These are phyloP conservation scores for Megastigmus dorsalis DNA, from an alignment of 2,888 invertebrate species.

Conservation along the genomic window DNA sequence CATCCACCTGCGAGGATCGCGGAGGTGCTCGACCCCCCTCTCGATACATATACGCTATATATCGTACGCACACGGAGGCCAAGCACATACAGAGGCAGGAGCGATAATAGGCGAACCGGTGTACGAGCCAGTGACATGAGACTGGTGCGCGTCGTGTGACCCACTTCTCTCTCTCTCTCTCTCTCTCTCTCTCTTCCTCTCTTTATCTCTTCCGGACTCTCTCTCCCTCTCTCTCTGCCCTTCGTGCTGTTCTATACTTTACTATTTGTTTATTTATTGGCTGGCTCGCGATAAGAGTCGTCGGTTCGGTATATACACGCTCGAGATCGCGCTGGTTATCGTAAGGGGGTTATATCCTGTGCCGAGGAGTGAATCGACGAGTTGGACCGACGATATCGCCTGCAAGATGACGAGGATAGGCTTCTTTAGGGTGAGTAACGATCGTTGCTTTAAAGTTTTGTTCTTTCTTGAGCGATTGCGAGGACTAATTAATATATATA, in stretches of 20 bases:
- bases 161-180: slow-evolving; percentile 42
- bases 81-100: too few relatives aligned
- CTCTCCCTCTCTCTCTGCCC: not conserved
- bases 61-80: not conserved
- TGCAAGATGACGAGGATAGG: slow-evolving; percentile 41
- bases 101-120: slow-evolving; percentile 60
- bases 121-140: slow-evolving; percentile 72
- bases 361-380: not conserved
- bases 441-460: too few relatives aligned
- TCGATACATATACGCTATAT: not conserved
- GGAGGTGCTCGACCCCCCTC: slow-evolving; percentile 70
- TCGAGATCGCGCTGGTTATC: too few relatives aligned
- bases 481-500: too few relatives aligned
- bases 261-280: not conserved
- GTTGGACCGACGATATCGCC: not conserved
- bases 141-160: slow-evolving; percentile 56
- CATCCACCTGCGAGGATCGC: slow-evolving; percentile 73
- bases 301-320: too few relatives aligned
- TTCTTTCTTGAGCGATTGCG: too few relatives aligned
- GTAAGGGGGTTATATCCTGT: too few relatives aligned
- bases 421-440: slow-evolving; percentile 39
- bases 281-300: too few relatives aligned
- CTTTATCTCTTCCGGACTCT: not conserved
- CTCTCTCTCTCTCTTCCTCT: not conserved
- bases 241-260: not conserved